Evolutionary conservation across 2,888 invertebrate genomes (phyloP).

Genomic region (Flabesymbios commensalis): DNA sequence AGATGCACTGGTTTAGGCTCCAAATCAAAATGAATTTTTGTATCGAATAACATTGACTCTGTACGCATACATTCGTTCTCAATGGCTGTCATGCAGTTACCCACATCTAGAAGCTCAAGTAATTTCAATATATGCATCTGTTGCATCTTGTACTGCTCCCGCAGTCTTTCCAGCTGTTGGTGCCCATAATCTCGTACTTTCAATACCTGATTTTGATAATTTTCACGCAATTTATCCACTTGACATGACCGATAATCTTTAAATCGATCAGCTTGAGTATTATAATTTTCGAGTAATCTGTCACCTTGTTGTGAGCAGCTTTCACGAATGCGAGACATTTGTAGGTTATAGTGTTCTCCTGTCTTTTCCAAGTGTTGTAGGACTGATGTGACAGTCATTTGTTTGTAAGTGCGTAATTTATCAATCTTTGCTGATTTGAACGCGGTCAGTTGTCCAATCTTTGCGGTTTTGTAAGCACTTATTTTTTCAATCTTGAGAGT

Average conservation of each 20-base stretch:
- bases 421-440: slow-evolving; percentile 44
- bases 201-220: slow-evolving; percentile 92
- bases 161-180: slow-evolving; percentile 83
- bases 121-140: slow-evolving; percentile 93
- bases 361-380: slow-evolving; percentile 70
- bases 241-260: slow-evolving; percentile 88
- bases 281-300: slow-evolving; percentile 89
- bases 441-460: slow-evolving; percentile 48
- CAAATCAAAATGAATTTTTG: slow-evolving; percentile 39
- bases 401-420: slow-evolving; percentile 24
- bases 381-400: slow-evolving; percentile 23
- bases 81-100: slow-evolving; percentile 74
- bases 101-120: slow-evolving; percentile 89
- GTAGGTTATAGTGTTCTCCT: slow-evolving; percentile 88
- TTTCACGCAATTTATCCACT: slow-evolving; percentile 90
- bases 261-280: slow-evolving; percentile 84
- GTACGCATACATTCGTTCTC: slow-evolving; percentile 71
- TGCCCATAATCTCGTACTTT: slow-evolving; percentile 93
- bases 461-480: slow-evolving; percentile 46
- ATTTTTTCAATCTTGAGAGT: slow-evolving; percentile 49
- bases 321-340: slow-evolving; percentile 85
- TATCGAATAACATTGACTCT: slow-evolving; percentile 69
- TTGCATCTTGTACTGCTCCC: slow-evolving; percentile 94
- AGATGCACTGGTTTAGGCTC: slow-evolving; percentile 14
- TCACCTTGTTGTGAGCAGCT: slow-evolving; percentile 93